Conservation (phyloP, 2,113 vertebrate species). For the Aplodontia rufa region DNA sequence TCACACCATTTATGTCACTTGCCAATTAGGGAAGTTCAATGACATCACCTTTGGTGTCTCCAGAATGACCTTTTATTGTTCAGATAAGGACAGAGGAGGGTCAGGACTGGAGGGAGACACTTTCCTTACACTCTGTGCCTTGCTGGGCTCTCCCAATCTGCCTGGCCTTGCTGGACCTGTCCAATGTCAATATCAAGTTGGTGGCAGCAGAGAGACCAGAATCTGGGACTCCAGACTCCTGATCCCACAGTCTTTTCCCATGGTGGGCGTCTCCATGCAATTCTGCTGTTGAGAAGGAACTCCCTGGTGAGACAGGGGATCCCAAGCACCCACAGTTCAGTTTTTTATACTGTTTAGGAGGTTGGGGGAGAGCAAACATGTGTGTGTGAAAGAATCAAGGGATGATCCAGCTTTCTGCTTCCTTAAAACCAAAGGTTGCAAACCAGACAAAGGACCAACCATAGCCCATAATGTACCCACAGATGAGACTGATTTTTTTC, state of each 20-base stretch:
- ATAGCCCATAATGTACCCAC: neutral
- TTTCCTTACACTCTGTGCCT: neutral
- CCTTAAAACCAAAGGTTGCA: neutral
- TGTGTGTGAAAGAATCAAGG: neutral
- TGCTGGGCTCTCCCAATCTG: neutral
- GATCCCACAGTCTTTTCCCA: neutral
- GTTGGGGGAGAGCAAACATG: neutral
- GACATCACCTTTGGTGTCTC: neutral
- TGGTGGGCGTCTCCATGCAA: neutral
- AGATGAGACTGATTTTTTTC: neutral
- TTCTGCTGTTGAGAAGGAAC: neutral
- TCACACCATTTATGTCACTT: neutral
- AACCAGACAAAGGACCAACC: neutral
- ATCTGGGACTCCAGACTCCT: neutral
- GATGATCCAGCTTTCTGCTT: neutral
- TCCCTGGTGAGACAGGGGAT: too few relatives aligned
- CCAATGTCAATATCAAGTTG: neutral
- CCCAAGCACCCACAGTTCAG: neutral
- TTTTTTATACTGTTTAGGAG: neutral
- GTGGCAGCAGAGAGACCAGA: neutral
- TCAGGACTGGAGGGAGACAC: rapidly evolving
- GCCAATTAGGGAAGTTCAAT: neutral
- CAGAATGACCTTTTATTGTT: neutral
- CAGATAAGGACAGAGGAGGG: neutral
- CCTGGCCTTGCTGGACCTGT: neutral